These are phyloP conservation scores for Callaeas wilsoni DNA, from an alignment of 2,113 vertebrate genomes.

Conservation along the genomic window DNA sequence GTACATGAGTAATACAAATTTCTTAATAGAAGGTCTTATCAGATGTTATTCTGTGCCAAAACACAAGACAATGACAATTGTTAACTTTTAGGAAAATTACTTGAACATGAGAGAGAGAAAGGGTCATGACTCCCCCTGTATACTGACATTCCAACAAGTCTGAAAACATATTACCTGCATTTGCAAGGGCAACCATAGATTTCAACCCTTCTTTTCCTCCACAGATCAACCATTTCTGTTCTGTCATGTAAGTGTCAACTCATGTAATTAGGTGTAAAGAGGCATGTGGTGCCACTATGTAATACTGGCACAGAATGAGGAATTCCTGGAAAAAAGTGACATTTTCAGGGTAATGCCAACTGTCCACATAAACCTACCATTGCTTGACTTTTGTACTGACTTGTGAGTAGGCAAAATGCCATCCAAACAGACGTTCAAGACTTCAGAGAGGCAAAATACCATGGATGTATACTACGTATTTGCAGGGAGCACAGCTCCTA, in stretches of 20 bases:
- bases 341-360: conserved; percentile 18
- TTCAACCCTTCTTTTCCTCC: not conserved
- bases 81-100: not conserved
- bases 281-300: not conserved
- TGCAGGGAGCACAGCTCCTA: not conserved
- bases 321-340: not conserved
- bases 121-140: not conserved
- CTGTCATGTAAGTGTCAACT: not conserved
- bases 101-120: not conserved
- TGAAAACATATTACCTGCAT: not conserved
- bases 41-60: not conserved
- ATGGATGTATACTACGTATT: not conserved
- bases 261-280: conserved; percentile 47
- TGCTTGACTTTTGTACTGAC: conserved; percentile 10
- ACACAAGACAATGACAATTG: not conserved
- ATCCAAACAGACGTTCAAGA: conserved; percentile 13
- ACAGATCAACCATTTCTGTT: not conserved
- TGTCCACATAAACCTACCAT: not conserved
- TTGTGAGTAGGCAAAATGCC: conserved; percentile 40
- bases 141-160: not conserved
- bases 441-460: conserved; percentile 33
- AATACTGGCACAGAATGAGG: not conserved
- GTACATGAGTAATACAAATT: not conserved
- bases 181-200: not conserved
- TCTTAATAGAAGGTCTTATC: not conserved